These are phyloP conservation scores for Icerya purchasi DNA, from an alignment of 2,888 invertebrate genomes.

Conservation along the genomic window DNA sequence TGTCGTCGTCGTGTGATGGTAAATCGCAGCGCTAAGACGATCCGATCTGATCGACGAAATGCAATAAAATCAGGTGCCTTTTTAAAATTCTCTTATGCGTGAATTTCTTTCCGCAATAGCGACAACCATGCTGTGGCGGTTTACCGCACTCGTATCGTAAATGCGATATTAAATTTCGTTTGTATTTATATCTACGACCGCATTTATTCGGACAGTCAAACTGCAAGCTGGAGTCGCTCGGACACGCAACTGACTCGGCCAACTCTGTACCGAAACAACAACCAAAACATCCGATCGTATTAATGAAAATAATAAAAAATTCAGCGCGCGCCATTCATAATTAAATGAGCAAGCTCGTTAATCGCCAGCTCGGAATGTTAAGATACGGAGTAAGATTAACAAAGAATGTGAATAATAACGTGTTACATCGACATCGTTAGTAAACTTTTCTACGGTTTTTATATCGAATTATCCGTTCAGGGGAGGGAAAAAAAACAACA, in stretches of 20 bases:
- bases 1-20: no score
- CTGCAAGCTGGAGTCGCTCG: not conserved
- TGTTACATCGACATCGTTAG: no score
- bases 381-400: no score
- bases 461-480: no score
- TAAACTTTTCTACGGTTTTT: no score
- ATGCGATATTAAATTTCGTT: constrained; percentile 48
- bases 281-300: not conserved
- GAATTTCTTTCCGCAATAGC: constrained; percentile 23
- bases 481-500: no score
- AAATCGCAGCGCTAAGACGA: no score
- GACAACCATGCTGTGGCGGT: constrained; percentile 26
- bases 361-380: no score
- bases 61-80: constrained; percentile 4
- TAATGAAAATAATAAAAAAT: constrained; percentile 2
- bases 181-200: constrained; percentile 27
- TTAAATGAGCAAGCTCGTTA: no score
- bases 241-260: not conserved
- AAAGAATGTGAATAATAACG: no score
- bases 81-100: constrained; percentile 14
- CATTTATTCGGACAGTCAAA: constrained; percentile 15
- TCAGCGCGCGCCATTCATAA: not conserved
- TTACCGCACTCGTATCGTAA: constrained; percentile 28
- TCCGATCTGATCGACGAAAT: no score
- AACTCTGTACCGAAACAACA: not conserved